Conservation (phyloP, 2,888 invertebrate species). For the Ichneumoninae sp. region DNA sequence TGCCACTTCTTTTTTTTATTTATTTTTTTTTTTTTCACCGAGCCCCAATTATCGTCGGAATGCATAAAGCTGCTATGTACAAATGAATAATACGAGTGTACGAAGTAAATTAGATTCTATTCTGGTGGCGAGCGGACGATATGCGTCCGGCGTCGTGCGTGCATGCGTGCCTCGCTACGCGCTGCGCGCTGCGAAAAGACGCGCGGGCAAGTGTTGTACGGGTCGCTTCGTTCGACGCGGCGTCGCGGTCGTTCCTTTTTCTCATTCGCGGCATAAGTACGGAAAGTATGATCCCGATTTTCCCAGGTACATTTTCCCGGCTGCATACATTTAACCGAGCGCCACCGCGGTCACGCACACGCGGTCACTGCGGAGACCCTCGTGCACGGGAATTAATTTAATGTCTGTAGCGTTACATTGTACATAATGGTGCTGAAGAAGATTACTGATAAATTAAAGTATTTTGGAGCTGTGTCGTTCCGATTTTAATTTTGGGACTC, state of each 20-base stretch:
- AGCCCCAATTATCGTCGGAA: slow-evolving; percentile 64
- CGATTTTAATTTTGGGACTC: not conserved
- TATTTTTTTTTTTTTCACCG: slow-evolving; percentile 32
- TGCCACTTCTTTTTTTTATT: slow-evolving; percentile 43
- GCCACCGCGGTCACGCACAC: slow-evolving; percentile 75
- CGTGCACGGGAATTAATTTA: slow-evolving; percentile 15
- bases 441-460: not conserved
- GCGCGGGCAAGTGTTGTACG: slow-evolving; percentile 11
- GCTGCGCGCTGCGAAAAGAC: slow-evolving; percentile 34
- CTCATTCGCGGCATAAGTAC: slow-evolving; percentile 24
- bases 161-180: slow-evolving; percentile 57
- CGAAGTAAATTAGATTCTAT: slow-evolving; percentile 69
- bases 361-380: slow-evolving; percentile 58
- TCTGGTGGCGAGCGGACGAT: slow-evolving; percentile 61
- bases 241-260: slow-evolving; percentile 36
- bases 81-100: slow-evolving; percentile 58
- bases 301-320: slow-evolving; percentile 80
- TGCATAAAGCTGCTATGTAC: slow-evolving; percentile 58
- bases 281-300: slow-evolving; percentile 74
- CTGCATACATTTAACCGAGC: slow-evolving; percentile 74
- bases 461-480: not conserved
- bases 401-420: not conserved
- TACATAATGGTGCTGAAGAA: not conserved
- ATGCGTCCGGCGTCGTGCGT: slow-evolving; percentile 65
- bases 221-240: slow-evolving; percentile 33